Evolutionary conservation across 23 tunicate species (phyloP), one percentile per base, ranked within the genome.

Genomic region (Halocynthia roretzi): DNA sequence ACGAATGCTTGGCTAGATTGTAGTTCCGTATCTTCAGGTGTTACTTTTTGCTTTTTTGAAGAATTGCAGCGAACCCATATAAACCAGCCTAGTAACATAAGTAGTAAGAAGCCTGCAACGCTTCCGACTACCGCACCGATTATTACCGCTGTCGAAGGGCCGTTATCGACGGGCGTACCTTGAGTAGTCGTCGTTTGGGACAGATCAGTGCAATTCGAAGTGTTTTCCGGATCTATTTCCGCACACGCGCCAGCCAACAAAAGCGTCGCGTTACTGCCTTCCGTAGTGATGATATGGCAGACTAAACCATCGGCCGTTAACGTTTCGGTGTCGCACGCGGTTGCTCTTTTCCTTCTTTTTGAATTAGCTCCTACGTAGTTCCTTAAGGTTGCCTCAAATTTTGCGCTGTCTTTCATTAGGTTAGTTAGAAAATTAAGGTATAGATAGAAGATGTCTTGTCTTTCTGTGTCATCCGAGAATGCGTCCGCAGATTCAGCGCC

Each of bases 281-380:
- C 40, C 17, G 40, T 50, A 11, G 71, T 67, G 12, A 67, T 50
- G 21, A 67, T 67, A n/a, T 67, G 71, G 71, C 71, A 67, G 12
- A 67, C 71, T 50, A 67, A 50, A 11, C 71, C 71, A 50, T 67
- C 71, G 12, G 71, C 40, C 21, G 22, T 19, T 11, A 67, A 19
- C 12, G 21, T 67, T 40, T 50, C 40, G 11, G 40, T 40, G 71
- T 67, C 71, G 40, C 71, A 67, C 40, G 17, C 22, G 22, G 22
- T 19, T 15, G 71, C 21, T 19, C 71, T 14, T 67, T 67, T 67
- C n/a, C 64, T 15, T 67, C 71, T 67, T 19, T n/a, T 14, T 21
- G 12, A 19, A 12, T 2, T n/a, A 67, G 40, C 40, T 50, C 12
- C 71, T 11, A 19, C 12, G 71, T 67, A 67, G 12, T n/a, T n/a